Evolutionary conservation across 2,888 invertebrate genomes (phyloP).

Genomic region (Hypercompe scribonia): DNA sequence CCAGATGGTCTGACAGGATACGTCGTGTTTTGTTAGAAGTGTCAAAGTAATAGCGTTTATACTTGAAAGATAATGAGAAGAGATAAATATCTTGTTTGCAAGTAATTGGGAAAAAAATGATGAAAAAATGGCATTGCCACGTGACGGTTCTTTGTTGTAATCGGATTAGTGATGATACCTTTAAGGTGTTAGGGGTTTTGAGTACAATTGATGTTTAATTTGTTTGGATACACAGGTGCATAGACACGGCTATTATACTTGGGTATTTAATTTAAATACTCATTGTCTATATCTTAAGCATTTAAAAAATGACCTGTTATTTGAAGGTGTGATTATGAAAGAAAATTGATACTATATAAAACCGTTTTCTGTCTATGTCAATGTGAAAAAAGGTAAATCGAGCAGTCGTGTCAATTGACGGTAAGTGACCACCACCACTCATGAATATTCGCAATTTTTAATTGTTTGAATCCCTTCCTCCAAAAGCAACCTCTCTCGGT

Average conservation of each 20-base stretch:
- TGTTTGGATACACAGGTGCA: not conserved
- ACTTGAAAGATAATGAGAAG: conserved; percentile 59
- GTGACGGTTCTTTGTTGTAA: conserved; percentile 17
- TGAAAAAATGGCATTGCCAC: conserved; percentile 34
- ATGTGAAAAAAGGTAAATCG: too few species aligned
- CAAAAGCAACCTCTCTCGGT: not conserved
- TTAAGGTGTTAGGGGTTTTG: not conserved
- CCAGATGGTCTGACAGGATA: conserved; percentile 72
- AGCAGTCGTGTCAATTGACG: too few species aligned
- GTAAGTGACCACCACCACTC: too few species aligned
- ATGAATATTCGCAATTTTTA: too few species aligned
- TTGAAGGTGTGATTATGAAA: not conserved
- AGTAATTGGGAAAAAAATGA: conserved; percentile 43
- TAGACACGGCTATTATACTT: not conserved
- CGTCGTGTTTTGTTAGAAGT: conserved; percentile 64
- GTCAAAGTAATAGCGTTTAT: conserved; percentile 67
- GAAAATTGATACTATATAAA: not conserved
- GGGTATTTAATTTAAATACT: not conserved
- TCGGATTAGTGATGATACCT: conserved; percentile 22
- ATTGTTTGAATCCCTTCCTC: not conserved
- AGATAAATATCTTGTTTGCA: conserved; percentile 62
- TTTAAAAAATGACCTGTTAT: not conserved
- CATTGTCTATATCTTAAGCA: not conserved
- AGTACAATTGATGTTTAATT: not conserved
- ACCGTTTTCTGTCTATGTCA: too few species aligned